Evolutionary conservation across 35 echinoderm and acorn worm genomes (phyloP).

Genomic region (Ptychodera flava): DNA sequence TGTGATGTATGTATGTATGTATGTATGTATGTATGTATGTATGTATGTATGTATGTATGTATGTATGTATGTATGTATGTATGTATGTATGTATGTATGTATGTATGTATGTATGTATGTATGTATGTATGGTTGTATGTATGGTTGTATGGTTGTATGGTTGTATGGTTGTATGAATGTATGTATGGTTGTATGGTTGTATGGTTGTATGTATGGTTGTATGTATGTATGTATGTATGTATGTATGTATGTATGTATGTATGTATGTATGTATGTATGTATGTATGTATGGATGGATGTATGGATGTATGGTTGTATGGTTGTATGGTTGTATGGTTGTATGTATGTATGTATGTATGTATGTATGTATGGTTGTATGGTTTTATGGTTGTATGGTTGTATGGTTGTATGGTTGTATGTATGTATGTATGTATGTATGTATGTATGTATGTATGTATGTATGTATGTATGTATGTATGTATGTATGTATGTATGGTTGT

Average conservation of each 20-base stretch:
- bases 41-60: background rate
- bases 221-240: background rate
- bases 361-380: background rate
- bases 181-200: background rate
- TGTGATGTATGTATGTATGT: background rate
- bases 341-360: slow-evolving; percentile 2
- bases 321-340: background rate
- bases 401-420: background rate
- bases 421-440: slow-evolving; percentile 2
- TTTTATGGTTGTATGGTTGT: background rate
- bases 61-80: background rate
- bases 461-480: background rate
- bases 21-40: background rate
- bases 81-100: background rate
- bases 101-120: background rate
- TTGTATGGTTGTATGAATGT: background rate
- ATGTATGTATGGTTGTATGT: background rate
- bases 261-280: background rate
- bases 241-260: background rate
- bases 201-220: background rate
- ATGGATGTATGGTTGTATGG: background rate
- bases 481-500: background rate
- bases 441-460: slow-evolving; percentile 2
- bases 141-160: background rate
- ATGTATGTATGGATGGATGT: background rate